Base-by-base conservation (phyloP, 2,888 invertebrate genomes). In the Chymomyza procnemis region DNA sequence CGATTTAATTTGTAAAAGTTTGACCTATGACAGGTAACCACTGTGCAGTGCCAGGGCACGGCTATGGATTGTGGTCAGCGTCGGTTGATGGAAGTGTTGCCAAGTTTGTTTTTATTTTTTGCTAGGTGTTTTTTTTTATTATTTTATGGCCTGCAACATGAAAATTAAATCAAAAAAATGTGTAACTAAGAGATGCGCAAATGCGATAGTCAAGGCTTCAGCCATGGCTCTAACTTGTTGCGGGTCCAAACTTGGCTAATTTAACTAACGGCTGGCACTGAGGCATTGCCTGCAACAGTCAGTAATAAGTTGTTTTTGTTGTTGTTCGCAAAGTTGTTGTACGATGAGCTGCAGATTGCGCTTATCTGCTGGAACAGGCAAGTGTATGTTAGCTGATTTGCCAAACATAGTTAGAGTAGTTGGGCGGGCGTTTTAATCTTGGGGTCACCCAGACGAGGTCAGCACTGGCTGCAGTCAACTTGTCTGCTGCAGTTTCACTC, bases 381-480 rank as follows among this genome's bases (percentile, higher is more conserved):
- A 75, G 75, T 73, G 73, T 64, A 66, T 60, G 55, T 60, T 14
- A 69, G 79, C 68, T 78, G 79, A 80, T 21, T 83, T 83, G 73
- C 84, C 80, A 78, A 74, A 74, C 75, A 80, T 72, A 77, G 73
- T 71, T 60, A 19, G 22, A 18, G 22, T 66, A 73, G 75, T 68
- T 77, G 78, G 80, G 88, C 87, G 86, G 87, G 86, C 88, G 81
- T 80, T 78, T 74, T 80, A 76, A 88, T 85, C 81, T 79, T 68
- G 74, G 34, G 86, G 86, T 87, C 86, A 87, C 67, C 69, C 72
- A 72, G 76, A 69, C 65, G 76, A 88, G 86, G 86, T 87, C 86
- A 87, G 74, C 78, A 9, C 34, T 41, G 34, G 34, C 34, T 77
- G 74, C 80, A 78, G 66, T 80, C 85, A 76, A 46, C 8, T 16